phyloP scores from a whole-genome alignment of 2,797 vertebrate genomes.

The Morus bassanus region DNA sequence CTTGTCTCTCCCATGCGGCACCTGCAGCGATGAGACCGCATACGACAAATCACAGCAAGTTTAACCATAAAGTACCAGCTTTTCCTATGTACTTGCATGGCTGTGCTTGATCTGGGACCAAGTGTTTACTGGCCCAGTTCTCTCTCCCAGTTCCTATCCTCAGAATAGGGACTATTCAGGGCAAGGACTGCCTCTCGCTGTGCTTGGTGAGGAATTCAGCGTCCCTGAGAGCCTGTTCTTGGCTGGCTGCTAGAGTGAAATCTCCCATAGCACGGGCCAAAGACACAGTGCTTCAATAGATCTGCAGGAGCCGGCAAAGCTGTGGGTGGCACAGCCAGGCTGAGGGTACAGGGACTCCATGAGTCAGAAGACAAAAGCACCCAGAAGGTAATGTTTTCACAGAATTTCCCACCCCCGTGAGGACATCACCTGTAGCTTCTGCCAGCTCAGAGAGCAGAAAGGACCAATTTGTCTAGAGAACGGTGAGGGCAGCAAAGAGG shows the following conservation, averaged over 20 bases:
- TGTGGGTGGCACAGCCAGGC: background rate
- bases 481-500: fast-evolving
- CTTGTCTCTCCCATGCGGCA: background rate
- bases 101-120: background rate
- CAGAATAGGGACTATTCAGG: background rate
- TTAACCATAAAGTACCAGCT: background rate
- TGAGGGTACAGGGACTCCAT: background rate
- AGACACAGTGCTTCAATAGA: background rate
- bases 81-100: background rate
- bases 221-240: background rate
- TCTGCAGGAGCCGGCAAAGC: background rate
- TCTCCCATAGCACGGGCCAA: background rate
- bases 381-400: background rate
- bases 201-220: background rate
- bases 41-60: background rate
- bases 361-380: background rate
- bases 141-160: background rate
- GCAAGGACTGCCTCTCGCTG: background rate
- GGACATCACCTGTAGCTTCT: background rate
- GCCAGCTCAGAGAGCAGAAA: background rate
- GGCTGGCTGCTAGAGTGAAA: background rate
- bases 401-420: background rate
- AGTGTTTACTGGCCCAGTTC: background rate
- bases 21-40: fast-evolving
- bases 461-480: background rate